Evolutionary conservation across 1,140 invertebrate species (phyloP).

Genomic region (Pogonomyrmex californicus): DNA sequence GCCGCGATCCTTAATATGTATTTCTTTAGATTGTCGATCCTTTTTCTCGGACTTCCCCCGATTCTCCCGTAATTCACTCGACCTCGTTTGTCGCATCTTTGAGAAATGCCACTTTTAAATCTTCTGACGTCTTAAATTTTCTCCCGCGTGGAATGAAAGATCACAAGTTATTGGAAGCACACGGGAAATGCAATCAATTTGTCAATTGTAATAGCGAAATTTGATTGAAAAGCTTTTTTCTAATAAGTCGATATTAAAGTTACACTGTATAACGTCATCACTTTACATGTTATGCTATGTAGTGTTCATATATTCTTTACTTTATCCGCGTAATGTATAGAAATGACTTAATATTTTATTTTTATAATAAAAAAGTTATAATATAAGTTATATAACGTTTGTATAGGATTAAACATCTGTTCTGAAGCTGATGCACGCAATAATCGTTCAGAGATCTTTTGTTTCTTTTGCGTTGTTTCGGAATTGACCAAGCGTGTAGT

Average conservation of each 20-base stretch:
- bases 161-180: not conserved
- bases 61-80: constrained; percentile 47
- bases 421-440: constrained; percentile 29
- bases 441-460: constrained; percentile 15
- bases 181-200: not conserved
- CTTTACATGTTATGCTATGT: not conserved
- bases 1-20: constrained; percentile 56
- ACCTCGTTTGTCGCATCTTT: not conserved
- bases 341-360: not conserved
- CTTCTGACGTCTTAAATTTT: not conserved
- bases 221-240: not conserved
- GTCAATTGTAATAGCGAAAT: constrained; percentile 10
- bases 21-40: constrained; percentile 49
- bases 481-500: constrained; percentile 19
- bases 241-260: not conserved
- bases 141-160: not conserved
- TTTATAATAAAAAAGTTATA: not conserved
- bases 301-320: not conserved
- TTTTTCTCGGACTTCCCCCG: not conserved
- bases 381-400: no score
- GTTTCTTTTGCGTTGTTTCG: constrained; percentile 30
- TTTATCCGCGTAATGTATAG: not conserved
- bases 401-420: constrained; percentile 3
- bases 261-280: not conserved
- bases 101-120: constrained; percentile 4